phyloP scores from a whole-genome alignment of 2,888 invertebrate species.

The Crepidodera aurea region DNA sequence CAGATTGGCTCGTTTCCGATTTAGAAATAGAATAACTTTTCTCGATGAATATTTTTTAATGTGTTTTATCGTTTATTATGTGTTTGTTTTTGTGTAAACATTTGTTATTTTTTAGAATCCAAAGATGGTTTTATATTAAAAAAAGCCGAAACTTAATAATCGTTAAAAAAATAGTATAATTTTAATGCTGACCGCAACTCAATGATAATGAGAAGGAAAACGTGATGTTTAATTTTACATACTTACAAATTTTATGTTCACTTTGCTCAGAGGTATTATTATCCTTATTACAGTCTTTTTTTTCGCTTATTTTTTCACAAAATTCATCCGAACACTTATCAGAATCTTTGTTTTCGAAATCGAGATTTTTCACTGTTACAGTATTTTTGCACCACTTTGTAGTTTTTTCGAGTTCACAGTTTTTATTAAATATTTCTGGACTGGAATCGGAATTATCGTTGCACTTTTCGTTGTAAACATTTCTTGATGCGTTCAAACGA shows the following conservation, averaged over 20 bases:
- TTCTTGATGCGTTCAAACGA: slow-evolving; percentile 47
- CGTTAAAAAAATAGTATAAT: no score
- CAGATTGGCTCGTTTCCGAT: no score
- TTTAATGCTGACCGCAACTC: no score
- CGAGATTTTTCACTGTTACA: slow-evolving; percentile 47
- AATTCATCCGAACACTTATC: slow-evolving; percentile 55
- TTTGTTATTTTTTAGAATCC: no score
- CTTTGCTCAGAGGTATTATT: slow-evolving; percentile 44
- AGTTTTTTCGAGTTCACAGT: slow-evolving; percentile 36
- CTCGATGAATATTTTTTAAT: no score
- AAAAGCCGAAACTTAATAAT: no score
- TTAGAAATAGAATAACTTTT: no score
- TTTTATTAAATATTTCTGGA: slow-evolving; percentile 26
- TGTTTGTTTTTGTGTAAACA: no score
- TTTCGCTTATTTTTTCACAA: slow-evolving; percentile 50
- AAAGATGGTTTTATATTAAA: no score
- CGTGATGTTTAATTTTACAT: neutral
- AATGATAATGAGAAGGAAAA: no score
- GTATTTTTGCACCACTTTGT: slow-evolving; percentile 51
- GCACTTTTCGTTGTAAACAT: slow-evolving; percentile 34
- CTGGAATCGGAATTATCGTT: slow-evolving; percentile 21
- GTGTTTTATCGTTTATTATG: no score
- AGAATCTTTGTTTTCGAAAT: slow-evolving; percentile 51
- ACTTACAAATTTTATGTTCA: slow-evolving; percentile 51
- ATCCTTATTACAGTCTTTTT: slow-evolving; percentile 47